Evolutionary conservation across 2,888 invertebrate genomes (phyloP).

Genomic region (Gandaritis pyraliata): DNA sequence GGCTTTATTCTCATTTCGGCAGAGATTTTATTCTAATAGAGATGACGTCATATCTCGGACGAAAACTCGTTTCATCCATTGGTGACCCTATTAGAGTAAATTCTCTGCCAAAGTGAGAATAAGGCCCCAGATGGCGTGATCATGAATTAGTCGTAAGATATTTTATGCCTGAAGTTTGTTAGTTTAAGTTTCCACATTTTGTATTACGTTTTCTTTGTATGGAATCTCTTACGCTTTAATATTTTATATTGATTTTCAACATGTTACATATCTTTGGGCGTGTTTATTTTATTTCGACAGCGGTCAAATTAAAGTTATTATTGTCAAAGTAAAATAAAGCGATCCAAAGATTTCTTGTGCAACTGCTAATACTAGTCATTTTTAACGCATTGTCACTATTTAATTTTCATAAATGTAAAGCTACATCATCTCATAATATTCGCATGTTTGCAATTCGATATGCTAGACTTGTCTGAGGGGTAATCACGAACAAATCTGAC

Average conservation of each 20-base stretch:
- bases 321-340: slow-evolving; percentile 18
- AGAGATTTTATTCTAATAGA: too few relatives aligned
- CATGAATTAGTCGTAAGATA: not conserved
- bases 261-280: not conserved
- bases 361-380: slow-evolving; percentile 65
- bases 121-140: too few relatives aligned
- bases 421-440: too few relatives aligned
- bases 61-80: too few relatives aligned
- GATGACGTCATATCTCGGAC: too few relatives aligned
- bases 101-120: too few relatives aligned
- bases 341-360: slow-evolving; percentile 8
- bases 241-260: slow-evolving; percentile 6
- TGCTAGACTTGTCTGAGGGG: too few relatives aligned
- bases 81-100: too few relatives aligned
- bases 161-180: not conserved
- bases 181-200: slow-evolving; percentile 3
- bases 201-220: slow-evolving; percentile 7
- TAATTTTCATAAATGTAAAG: slow-evolving; percentile 22
- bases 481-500: too few relatives aligned
- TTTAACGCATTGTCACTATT: slow-evolving; percentile 52
- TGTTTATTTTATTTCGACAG: slow-evolving; percentile 8
- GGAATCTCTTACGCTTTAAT: slow-evolving; percentile 23
- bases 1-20: too few relatives aligned
- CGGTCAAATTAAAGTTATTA: not conserved
- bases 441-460: too few relatives aligned